Evolutionary conservation across 35 echinoderm and acorn worm species (phyloP).

Genomic region (Amphiura filiformis): DNA sequence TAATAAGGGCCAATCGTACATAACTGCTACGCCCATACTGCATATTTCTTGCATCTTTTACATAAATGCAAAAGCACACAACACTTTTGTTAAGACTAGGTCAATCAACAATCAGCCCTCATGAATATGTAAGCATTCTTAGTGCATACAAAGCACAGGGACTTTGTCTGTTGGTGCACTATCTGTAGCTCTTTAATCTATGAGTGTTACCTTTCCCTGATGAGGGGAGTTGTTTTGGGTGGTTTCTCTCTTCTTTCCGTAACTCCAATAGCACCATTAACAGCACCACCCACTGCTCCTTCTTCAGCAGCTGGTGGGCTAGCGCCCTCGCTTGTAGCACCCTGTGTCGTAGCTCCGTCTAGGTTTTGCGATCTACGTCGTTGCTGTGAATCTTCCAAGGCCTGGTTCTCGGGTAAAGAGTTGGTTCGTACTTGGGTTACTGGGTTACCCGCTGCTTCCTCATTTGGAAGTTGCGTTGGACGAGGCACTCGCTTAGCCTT

Average conservation of each 20-base stretch:
- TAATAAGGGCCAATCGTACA: no score
- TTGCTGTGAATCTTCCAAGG: neutral
- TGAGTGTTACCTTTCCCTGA: conserved; percentile 81
- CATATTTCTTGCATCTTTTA: no score
- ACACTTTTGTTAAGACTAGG: no score
- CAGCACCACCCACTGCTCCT: conserved; percentile 1
- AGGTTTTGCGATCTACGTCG: neutral
- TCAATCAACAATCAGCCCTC: no score
- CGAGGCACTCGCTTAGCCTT: conserved; percentile 5
- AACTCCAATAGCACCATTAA: conserved; percentile 24
- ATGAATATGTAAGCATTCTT: no score
- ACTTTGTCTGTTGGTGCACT: no score
- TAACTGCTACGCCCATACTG: no score
- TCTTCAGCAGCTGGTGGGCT: neutral
- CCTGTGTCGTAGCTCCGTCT: neutral
- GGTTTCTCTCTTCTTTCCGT: conserved; percentile 36
- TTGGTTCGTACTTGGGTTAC: neutral
- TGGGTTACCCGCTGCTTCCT: neutral
- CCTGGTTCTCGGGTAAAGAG: conserved; percentile 12
- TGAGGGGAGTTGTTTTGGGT: conserved; percentile 76
- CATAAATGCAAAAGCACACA: no score
- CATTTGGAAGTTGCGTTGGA: neutral
- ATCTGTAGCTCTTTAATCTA: no score
- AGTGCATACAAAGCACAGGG: no score
- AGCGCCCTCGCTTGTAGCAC: conserved; percentile 9